Conservation (phyloP, 2,797 vertebrate genomes). For the Neopelma chrysocephalum region DNA sequence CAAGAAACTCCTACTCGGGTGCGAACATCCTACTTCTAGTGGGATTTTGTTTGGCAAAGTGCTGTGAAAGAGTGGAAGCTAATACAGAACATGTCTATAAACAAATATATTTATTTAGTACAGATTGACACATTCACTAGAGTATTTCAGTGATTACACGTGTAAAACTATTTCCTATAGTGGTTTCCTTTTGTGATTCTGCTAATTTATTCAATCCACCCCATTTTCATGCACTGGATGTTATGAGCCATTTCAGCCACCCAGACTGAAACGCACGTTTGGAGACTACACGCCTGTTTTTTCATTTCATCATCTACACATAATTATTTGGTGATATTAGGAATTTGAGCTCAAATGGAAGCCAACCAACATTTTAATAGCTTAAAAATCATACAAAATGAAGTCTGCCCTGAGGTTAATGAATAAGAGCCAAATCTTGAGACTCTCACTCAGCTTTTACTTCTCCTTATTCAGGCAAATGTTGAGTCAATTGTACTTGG, state of each 20-base stretch:
- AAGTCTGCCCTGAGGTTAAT: constrained; percentile 67
- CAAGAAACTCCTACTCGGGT: constrained; percentile 82
- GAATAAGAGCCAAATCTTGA: constrained; percentile 62
- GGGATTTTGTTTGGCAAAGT: constrained; percentile 82
- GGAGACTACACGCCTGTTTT: constrained; percentile 54
- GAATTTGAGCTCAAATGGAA: constrained; percentile 65
- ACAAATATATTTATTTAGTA: constrained; percentile 84
- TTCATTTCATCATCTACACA: constrained; percentile 63
- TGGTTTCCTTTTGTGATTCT: constrained; percentile 83
- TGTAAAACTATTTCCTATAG: constrained; percentile 80
- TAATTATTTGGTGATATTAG: constrained; percentile 67
- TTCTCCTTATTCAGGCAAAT: constrained; percentile 52
- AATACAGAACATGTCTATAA: constrained; percentile 81
- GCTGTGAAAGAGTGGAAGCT: constrained; percentile 77
- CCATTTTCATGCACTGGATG: constrained; percentile 70
- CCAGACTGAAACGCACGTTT: constrained; percentile 53
- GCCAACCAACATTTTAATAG: constrained; percentile 57
- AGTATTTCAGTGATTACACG: constrained; percentile 76
- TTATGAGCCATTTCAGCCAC: constrained; percentile 67
- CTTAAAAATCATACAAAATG: constrained; percentile 67
- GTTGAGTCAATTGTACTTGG: constrained; percentile 51
- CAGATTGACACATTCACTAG: constrained; percentile 78
- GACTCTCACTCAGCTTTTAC: constrained; percentile 18
- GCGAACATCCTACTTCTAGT: constrained; percentile 82
- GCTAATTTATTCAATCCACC: constrained; percentile 78